A percentile compares a stretch with the other conserved stretches of the same genome.
These are phyloP conservation scores for Cyclura pinguis DNA, from an alignment of 2,797 vertebrate species.

Conservation along the genomic window DNA sequence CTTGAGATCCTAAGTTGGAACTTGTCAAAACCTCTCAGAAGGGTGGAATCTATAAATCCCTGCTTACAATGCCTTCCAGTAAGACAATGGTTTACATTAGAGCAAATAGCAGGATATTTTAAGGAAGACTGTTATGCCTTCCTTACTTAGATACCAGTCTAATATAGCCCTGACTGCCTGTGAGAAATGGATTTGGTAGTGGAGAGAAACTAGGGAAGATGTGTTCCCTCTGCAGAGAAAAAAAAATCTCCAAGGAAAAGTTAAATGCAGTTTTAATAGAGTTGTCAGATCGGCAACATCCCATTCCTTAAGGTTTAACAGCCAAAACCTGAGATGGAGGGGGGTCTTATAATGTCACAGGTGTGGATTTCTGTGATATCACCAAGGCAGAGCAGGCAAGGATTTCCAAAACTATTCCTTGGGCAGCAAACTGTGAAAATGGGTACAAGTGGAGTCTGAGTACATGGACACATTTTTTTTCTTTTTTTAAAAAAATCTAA, in stretches of 20 bases:
- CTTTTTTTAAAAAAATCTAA: too few relatives aligned
- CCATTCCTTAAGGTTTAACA: too few relatives aligned
- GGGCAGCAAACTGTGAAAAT: too few relatives aligned
- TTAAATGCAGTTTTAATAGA: neutral
- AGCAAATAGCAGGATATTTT: constrained; percentile 3
- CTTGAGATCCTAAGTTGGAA: constrained; percentile 60
- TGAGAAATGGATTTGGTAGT: neutral
- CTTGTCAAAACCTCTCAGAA: constrained; percentile 65
- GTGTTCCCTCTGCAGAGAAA: constrained; percentile 25
- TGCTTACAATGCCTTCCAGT: neutral
- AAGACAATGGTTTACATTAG: neutral
- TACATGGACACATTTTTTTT: too few relatives aligned
- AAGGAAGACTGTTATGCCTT: neutral
- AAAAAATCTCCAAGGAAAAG: neutral
- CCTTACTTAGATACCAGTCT: neutral
- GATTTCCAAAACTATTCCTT: too few relatives aligned
- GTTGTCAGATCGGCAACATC: too few relatives aligned
- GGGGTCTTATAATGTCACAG: too few relatives aligned
- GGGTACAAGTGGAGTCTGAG: too few relatives aligned
- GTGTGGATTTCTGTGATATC: too few relatives aligned
- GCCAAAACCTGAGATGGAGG: too few relatives aligned
- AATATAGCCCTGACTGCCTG: neutral
- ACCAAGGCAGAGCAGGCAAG: too few relatives aligned
- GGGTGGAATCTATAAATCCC: neutral
- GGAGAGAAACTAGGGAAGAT: neutral